Evolutionary conservation across 1,140 invertebrate species (phyloP).

Genomic region (Cataglyphis hispanica): DNA sequence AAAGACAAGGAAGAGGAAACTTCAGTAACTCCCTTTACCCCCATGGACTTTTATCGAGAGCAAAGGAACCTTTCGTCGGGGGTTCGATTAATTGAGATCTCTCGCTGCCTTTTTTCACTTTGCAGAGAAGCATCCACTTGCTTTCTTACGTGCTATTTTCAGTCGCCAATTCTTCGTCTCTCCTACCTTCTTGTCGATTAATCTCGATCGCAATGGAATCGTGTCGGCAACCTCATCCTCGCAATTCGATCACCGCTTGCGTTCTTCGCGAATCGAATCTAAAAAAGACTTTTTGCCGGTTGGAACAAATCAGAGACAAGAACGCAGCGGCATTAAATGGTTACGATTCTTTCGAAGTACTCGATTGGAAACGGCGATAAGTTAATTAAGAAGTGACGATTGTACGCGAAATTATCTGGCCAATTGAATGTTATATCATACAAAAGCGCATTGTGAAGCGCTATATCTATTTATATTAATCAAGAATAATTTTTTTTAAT

Average conservation of each 20-base stretch:
- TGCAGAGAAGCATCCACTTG: conserved; percentile 48
- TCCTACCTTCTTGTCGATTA: conserved; percentile 57
- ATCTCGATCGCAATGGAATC: conserved; percentile 72
- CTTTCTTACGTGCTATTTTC: conserved; percentile 66
- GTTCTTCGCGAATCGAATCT: conserved; percentile 45
- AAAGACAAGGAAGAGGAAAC: conserved; percentile 63
- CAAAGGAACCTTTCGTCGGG: conserved; percentile 65
- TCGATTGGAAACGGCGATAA: conserved; percentile 36
- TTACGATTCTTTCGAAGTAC: conserved; percentile 48
- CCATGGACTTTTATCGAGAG: conserved; percentile 82
- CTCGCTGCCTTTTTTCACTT: conserved; percentile 67
- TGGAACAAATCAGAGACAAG: conserved; percentile 45
- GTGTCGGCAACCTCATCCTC: conserved; percentile 51
- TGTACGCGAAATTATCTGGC: conserved; percentile 36
- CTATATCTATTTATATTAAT: conserved; percentile 25
- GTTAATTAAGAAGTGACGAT: conserved; percentile 27
- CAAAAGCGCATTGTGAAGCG: neutral
- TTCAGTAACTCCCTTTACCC: conserved; percentile 62
- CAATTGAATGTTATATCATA: conserved; percentile 34
- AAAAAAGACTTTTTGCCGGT: conserved; percentile 36
- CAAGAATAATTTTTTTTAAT: neutral
- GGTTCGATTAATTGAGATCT: conserved; percentile 75
- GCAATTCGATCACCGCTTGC: conserved; percentile 39
- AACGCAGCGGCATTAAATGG: conserved; percentile 52
- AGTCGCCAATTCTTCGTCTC: conserved; percentile 42